Evolutionary conservation across 2,888 invertebrate species (phyloP), one percentile per base, ranked within the genome.

Genomic region (Amphipyra tragopoginis): DNA sequence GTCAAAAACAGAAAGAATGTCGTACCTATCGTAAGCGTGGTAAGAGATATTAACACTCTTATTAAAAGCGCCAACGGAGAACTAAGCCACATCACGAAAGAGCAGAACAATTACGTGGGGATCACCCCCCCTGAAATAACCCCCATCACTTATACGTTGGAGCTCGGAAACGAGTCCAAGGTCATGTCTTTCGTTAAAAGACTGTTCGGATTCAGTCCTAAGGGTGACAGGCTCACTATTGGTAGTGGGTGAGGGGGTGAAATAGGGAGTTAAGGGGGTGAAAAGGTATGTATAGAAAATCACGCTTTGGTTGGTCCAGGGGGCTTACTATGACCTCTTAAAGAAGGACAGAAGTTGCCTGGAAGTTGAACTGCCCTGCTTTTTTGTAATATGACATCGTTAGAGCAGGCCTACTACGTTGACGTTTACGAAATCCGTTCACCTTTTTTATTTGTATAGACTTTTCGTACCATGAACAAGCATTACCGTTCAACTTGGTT

Each of bases 31-130:
- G 81, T 91, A 1, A 89, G 88, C 0, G 89, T 93, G 0, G 86
- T 90, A 65, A 63, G 92, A 6, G 93, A 93, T 44, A 90, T 93
- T 0, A 90, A 85, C 26, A 92, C 93, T 0, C 48, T 92, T 3
- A 88, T 93, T 0, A 90, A 83, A 45, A 91, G 87, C 6, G 85
- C 75, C 0, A 89, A 88, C 5, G 90, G 91, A 0, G 91, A 92
- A 48, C 56, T 93, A 2, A 90, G 81, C 26, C 90, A 93, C 44
- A 56, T 80, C 0, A 80, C 83, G 0, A 89, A 83, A 45, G 93
- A 93, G 68, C 82, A 79, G 1, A 91, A 91, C 21, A 90, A 88
- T 21, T 92, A 86, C 44, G 83, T 91, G 29, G 93, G 92, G 0
- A 75, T 85, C 0, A 70, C 73, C 0, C 85, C 90, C 0, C 83